Evolutionary conservation across 1,140 invertebrate species (phyloP), one percentile per base, ranked within the genome.

Genomic region (Lamellibrachia luymesi): DNA sequence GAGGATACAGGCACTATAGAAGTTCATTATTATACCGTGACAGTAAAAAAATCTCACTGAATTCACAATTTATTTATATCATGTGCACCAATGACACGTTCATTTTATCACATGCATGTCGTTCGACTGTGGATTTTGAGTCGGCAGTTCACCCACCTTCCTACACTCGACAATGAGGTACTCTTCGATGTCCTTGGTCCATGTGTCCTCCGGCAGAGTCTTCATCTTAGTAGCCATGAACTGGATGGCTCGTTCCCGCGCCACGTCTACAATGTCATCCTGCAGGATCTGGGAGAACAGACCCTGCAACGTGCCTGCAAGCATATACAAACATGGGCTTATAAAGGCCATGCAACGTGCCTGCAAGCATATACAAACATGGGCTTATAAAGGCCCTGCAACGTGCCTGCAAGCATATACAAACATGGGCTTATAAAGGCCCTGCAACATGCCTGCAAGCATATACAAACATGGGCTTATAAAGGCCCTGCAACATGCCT

Each of bases 271-370:
- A 80, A 80, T 80, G 94, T 97, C 97, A 80, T 97, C 98, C 94
- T 97, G 97, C 27, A 98, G 96, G 94, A 99, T 98, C 97, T 98
- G 98, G 94, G 97, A 97, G 95, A 99, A 99, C 93, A 99, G 96
- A 89, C 98, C 98, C 94, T 97, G 97, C 91, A 99, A 96, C 1
- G 98, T 97, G 93, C 95, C 96, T 96, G 89, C 17, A 90, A 90
- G 38, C 38, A 38, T 38, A 38, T 38, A 38, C 38, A 38, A 38
- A 38, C 38, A 38, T 38, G 38, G 38, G 38, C 38, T 38, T 38
- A 38, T 38, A 99, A 93, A 99, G 96, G 89, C 98, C 98, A 94
- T 97, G 97, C 91, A 99, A 96, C 1, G 98, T 97, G 93, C 95
- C 96, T 96, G 89, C 17, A 90, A 90, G 38, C 38, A 38, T 38